A percentile compares a stretch with the other conserved stretches of the same genome.
Evolutionary conservation across 2,888 invertebrate species (phyloP).

Genomic region (Eupithecia pulchellata): DNA sequence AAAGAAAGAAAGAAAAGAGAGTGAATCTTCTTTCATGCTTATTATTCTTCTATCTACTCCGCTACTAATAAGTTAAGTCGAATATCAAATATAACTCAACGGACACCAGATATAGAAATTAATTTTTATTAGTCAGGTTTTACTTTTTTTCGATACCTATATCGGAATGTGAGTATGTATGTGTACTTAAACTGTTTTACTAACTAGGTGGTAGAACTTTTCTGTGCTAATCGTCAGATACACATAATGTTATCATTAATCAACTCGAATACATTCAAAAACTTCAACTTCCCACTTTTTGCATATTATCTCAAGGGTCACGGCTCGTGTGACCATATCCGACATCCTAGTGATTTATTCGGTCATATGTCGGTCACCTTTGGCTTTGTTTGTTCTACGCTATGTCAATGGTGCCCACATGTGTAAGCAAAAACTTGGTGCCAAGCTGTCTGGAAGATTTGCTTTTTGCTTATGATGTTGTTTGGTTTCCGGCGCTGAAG

Average conservation of each 20-base stretch:
- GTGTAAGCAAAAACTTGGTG: slow-evolving; percentile 67
- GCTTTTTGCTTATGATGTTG: slow-evolving; percentile 41
- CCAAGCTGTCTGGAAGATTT: slow-evolving; percentile 66
- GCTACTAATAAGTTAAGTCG: background rate
- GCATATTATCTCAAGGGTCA: slow-evolving; percentile 37
- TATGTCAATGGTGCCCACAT: slow-evolving; percentile 22
- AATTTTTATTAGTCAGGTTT: background rate
- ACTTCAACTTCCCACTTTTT: slow-evolving; percentile 29
- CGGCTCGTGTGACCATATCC: slow-evolving; percentile 68
- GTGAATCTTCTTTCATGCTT: background rate
- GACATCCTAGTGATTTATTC: slow-evolving; percentile 63
- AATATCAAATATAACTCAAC: background rate
- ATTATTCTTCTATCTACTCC: background rate
- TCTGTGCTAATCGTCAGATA: background rate
- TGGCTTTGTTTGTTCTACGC: slow-evolving; percentile 49
- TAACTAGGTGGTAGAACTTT: background rate
- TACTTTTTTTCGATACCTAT: background rate
- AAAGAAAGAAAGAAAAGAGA: too few relatives aligned
- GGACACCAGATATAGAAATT: too few relatives aligned
- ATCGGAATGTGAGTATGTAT: too few relatives aligned
- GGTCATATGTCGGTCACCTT: slow-evolving; percentile 45
- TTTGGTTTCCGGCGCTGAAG: slow-evolving; percentile 40
- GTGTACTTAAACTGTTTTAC: background rate
- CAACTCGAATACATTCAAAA: slow-evolving; percentile 15
- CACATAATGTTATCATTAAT: background rate